Percentiles rank a stretch among this genome's conserved stretches.
Evolutionary conservation across 1,140 invertebrate species (phyloP).

Genomic region (Phymastichus coffea): DNA sequence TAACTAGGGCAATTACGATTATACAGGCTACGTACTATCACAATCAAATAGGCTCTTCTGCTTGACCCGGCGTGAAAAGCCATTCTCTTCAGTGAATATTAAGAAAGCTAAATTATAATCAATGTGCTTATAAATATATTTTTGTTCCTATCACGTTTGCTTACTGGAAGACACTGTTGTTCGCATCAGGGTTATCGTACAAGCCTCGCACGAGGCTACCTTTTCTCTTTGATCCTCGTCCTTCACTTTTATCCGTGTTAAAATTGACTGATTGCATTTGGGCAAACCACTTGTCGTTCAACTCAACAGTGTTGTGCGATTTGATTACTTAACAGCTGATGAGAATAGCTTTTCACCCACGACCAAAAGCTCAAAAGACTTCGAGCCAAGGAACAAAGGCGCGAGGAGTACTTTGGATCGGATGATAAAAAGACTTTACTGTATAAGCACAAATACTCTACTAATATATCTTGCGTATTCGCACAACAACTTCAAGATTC

Average conservation of each 20-base stretch:
- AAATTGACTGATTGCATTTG: neutral
- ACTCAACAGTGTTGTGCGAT: conserved; percentile 11
- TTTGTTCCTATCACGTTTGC: conserved; percentile 23
- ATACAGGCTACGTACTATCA: conserved; percentile 53
- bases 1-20: conserved; percentile 42
- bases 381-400: conserved; percentile 30
- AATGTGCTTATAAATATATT: conserved; percentile 7
- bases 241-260: neutral
- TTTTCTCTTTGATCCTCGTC: neutral
- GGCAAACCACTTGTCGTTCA: neutral
- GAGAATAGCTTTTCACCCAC: conserved; percentile 34
- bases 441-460: too few relatives aligned
- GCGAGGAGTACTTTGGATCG: conserved; percentile 23
- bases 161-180: conserved; percentile 41
- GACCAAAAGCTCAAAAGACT: conserved; percentile 24
- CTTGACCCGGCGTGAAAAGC: conserved; percentile 41
- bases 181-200: conserved; percentile 15
- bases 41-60: conserved; percentile 43
- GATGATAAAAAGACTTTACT: conserved; percentile 16
- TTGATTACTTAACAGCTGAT: conserved; percentile 1
- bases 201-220: conserved; percentile 16
- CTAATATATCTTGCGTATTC: too few relatives aligned
- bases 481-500: conserved; percentile 7
- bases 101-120: conserved; percentile 1
- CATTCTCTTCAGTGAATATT: conserved; percentile 23